Base-by-base conservation (phyloP, 2,113 vertebrate species). In the Seriola quinqueradiata region DNA sequence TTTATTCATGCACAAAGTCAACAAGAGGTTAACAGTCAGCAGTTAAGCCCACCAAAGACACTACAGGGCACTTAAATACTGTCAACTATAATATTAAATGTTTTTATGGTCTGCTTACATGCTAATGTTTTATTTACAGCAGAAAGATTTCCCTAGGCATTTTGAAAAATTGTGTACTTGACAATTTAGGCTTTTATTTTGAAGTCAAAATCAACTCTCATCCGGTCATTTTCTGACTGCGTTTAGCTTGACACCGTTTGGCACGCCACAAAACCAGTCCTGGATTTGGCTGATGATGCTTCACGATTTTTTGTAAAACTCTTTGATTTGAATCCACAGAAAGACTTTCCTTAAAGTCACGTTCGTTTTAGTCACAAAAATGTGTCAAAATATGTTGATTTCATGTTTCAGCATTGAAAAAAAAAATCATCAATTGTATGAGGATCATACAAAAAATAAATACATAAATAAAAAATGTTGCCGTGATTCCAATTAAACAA, bases 251-350 rank as follows among this genome's bases (percentile, higher is more conserved):
- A 82, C 28, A 3, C 2, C 8, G 5, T 10, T 52, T 21, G 38
- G 73, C 2, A 3, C 65, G 4, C 9, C 12, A 70, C 44, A 92
- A 91, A 91, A 87, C 82, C 66, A 90, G 88, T 77, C 58, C 76
- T 77, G 86, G 81, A 87, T 88, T 77, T 66, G 32, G 50, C 34
- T 64, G 13, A 17, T 50, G 66, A 2, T 21, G 8, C 40, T 55
- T 58, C 23, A 17, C 1, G 17, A 52, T 50, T 42, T 14, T 3
- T 55, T 44, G 1, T 36, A 6, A 9, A 19, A 50, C 25, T 12
- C 28, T 28, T 28, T 28, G 28, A 28, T 28, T 28, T 28, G 28
- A 28, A 28, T 28, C 48, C 4, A 21, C 57, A 68, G 42, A 25
- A 8, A 23, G 36, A 59, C 16, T 34, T 13, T 0, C 9, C 25